Evolutionary conservation across 2,888 invertebrate genomes (phyloP).

Genomic region (Lochmaea capreae): DNA sequence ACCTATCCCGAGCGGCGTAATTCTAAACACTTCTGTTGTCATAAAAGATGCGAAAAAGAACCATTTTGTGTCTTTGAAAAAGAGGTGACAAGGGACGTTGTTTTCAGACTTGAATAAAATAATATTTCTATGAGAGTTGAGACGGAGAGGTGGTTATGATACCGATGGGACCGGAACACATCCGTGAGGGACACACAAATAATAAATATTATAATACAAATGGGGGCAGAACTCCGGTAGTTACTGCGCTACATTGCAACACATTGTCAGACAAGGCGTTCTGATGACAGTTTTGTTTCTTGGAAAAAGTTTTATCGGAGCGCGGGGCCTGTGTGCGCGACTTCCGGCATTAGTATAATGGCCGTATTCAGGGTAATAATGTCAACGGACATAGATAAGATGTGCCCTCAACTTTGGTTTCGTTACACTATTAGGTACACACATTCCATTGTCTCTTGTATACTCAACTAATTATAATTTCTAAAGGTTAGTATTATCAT

Average conservation of each 20-base stretch:
- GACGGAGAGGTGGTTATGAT: conserved; percentile 60
- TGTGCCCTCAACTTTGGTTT: conserved; percentile 29
- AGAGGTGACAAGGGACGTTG: conserved; percentile 63
- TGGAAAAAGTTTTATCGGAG: conserved; percentile 65
- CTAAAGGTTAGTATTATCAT: no score
- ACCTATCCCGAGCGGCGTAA: conserved; percentile 63
- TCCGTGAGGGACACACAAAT: conserved; percentile 65
- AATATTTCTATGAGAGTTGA: conserved; percentile 63
- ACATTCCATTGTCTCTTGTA: no score
- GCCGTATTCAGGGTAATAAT: conserved; percentile 53
- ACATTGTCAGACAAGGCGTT: conserved; percentile 64
- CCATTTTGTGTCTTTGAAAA: conserved; percentile 64
- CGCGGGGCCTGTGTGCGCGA: conserved; percentile 53
- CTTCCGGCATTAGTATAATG: conserved; percentile 47
- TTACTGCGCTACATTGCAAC: conserved; percentile 63
- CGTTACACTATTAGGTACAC: conserved; percentile 25
- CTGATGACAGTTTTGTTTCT: conserved; percentile 65
- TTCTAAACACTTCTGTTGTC: conserved; percentile 66
- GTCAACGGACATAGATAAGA: conserved; percentile 49
- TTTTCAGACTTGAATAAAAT: conserved; percentile 64
- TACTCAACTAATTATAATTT: no score
- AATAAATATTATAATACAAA: conserved; percentile 67
- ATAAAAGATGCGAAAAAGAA: conserved; percentile 65
- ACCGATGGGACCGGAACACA: conserved; percentile 60
- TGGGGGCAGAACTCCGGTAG: conserved; percentile 55